Evolutionary conservation across 2,797 vertebrate genomes (phyloP), one percentile per base, ranked within the genome.

Genomic region (Buphagus erythrorhynchus): DNA sequence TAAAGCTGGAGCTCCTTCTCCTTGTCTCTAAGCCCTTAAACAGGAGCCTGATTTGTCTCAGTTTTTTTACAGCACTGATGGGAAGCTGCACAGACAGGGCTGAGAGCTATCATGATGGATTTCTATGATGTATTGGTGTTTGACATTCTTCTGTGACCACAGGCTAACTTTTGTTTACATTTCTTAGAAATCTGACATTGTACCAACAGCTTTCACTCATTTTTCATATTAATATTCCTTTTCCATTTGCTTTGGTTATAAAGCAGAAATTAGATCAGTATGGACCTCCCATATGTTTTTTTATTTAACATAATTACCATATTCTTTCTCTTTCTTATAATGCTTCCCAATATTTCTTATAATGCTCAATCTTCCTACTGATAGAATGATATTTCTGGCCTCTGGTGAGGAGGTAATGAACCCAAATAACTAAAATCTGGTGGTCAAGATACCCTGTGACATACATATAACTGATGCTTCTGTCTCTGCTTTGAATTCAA

Each of bases 191-290:
- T 72, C 26, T 95, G 57, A 74, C 52, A 24, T 90, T 67, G 18
- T 65, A 74, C 52, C 42, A 94, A 82, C 40, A 87, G 36, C 71
- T 38, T 92, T 81, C 80, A 79, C 24, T 93, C 71, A 74, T 95
- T 76, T 93, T n/a, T 92, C 71, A 54, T 74, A 93, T 67, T 35
- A 38, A 26, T 91, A 92, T 85, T 92, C 36, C 8, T 82, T 90
- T 91, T 61, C 40, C 63, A 82, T 90, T 78, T 2, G 2, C 49
- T 73, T 79, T 82, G 52, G 29, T 92, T 94, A 58, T 58, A 86
- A 93, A 83, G 31, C 25, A 85, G 57, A 94, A 96, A 96, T 83
- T 83, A 85, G 86, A 91, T 52, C 80, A 68, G 25, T 33, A 58
- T 80, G 84, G 74, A 85, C 42, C 36, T 91, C 63, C 71, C 4